phyloP scores from a whole-genome alignment of 2,113 vertebrate genomes.

The Aix galericulata region DNA sequence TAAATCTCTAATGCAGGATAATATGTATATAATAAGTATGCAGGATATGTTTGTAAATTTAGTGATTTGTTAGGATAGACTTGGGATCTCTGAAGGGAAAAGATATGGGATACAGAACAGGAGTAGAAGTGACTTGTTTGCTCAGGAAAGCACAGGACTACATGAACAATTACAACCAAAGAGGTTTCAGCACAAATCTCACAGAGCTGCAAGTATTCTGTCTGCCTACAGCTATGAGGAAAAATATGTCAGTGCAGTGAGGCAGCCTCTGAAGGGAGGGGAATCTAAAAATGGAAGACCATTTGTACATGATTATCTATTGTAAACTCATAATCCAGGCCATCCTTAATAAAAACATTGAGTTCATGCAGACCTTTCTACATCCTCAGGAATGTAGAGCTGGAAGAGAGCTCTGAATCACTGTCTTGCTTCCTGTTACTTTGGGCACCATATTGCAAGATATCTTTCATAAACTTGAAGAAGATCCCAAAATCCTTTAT shows the following conservation, averaged over 20 bases:
- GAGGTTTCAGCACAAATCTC: slow-evolving; percentile 12
- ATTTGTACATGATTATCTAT: slow-evolving; percentile 55
- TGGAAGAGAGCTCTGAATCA: neutral
- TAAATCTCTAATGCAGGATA: neutral
- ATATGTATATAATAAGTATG: neutral
- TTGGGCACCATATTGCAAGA: slow-evolving; percentile 25
- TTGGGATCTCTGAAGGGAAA: neutral
- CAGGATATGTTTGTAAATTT: neutral
- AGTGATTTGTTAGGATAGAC: slow-evolving; percentile 33
- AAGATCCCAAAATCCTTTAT: neutral
- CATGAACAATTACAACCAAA: neutral
- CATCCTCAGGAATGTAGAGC: slow-evolving; percentile 37
- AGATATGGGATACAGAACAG: neutral
- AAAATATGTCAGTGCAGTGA: neutral
- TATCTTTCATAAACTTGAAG: slow-evolving; percentile 13
- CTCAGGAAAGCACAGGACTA: neutral
- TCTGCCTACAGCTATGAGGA: neutral
- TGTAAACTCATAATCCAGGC: slow-evolving; percentile 41
- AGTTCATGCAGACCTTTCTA: slow-evolving; percentile 40
- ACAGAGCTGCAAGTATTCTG: neutral
- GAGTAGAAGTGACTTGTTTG: slow-evolving; percentile 18
- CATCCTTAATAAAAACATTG: slow-evolving; percentile 40
- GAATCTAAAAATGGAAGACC: slow-evolving; percentile 44
- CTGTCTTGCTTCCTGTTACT: slow-evolving; percentile 18
- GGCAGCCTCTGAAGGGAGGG: slow-evolving; percentile 14